Percentiles rank a stretch among this genome's conserved stretches.
These are phyloP conservation scores for Trematomus loennbergii DNA, from an alignment of 2,113 vertebrate species.

Conservation along the genomic window DNA sequence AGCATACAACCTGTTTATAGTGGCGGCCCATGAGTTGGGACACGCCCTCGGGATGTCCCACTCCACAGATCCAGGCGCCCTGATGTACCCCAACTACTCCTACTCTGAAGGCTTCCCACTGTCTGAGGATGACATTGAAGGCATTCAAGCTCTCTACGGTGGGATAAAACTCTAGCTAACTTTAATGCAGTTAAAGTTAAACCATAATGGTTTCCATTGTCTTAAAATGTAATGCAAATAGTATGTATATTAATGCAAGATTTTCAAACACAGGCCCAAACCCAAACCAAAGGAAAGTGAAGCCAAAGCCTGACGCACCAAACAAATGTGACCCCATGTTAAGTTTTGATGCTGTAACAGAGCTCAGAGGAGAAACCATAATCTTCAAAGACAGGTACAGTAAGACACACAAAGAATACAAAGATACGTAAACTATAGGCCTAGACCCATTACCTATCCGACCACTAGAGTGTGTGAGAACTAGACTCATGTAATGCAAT, in stretches of 20 bases:
- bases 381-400: conserved; percentile 86
- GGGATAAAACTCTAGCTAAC: background rate
- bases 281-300: conserved; percentile 71
- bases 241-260: background rate
- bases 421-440: too few relatives aligned
- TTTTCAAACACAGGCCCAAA: conserved; percentile 76
- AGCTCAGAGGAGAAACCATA: conserved; percentile 84
- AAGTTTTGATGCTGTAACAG: conserved; percentile 83
- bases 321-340: conserved; percentile 82
- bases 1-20: conserved; percentile 96
- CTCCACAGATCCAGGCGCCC: conserved; percentile 90
- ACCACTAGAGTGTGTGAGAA: background rate
- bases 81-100: conserved; percentile 95
- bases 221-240: background rate
- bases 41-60: conserved; percentile 95
- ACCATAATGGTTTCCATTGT: background rate
- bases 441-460: too few relatives aligned
- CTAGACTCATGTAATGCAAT: too few relatives aligned
- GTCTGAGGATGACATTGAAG: conserved; percentile 92
- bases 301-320: conserved; percentile 83
- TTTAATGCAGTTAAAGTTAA: background rate
- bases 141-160: conserved; percentile 96
- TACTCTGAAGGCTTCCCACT: conserved; percentile 87
- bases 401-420: background rate
- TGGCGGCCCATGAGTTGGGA: conserved; percentile 95